Percentiles rank a stretch among this genome's conserved stretches.
Conservation (phyloP, 2,888 invertebrate genomes). For the Tuberolachnus salignus region DNA sequence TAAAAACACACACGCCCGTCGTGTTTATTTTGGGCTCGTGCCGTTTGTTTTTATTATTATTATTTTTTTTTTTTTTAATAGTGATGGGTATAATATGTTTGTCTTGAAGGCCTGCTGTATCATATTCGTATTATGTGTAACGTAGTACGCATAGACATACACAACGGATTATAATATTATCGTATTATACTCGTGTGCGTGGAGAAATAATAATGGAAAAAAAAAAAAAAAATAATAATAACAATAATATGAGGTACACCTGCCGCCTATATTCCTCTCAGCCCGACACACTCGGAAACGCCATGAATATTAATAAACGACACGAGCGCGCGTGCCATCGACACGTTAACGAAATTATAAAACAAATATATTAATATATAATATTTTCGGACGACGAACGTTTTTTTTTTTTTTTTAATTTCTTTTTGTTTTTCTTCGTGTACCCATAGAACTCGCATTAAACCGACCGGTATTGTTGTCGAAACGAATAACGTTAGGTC, state of each 20-base stretch:
- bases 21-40: slow-evolving; percentile 17
- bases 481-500: too few species aligned
- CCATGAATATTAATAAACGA: slow-evolving; percentile 46
- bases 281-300: not conserved
- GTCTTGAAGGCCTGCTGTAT: not conserved
- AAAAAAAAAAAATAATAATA: too few species aligned
- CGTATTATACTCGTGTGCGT: not conserved
- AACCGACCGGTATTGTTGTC: too few species aligned
- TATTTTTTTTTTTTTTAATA: not conserved
- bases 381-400: slow-evolving; percentile 13
- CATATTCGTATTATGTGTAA: not conserved
- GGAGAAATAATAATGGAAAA: slow-evolving; percentile 17
- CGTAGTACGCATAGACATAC: not conserved
- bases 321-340: slow-evolving; percentile 24
- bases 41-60: not conserved
- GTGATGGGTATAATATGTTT: not conserved
- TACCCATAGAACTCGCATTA: too few species aligned
- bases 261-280: slow-evolving; percentile 19
- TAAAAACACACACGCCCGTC: slow-evolving; percentile 2
- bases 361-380: not conserved
- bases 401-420: too few species aligned
- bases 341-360: slow-evolving; percentile 40
- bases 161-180: not conserved
- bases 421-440: too few species aligned
- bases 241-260: too few species aligned